Percentiles rank a stretch among this genome's conserved stretches.
phyloP scores from a whole-genome alignment of 2,888 invertebrate genomes.

The Nudaria mundana region DNA sequence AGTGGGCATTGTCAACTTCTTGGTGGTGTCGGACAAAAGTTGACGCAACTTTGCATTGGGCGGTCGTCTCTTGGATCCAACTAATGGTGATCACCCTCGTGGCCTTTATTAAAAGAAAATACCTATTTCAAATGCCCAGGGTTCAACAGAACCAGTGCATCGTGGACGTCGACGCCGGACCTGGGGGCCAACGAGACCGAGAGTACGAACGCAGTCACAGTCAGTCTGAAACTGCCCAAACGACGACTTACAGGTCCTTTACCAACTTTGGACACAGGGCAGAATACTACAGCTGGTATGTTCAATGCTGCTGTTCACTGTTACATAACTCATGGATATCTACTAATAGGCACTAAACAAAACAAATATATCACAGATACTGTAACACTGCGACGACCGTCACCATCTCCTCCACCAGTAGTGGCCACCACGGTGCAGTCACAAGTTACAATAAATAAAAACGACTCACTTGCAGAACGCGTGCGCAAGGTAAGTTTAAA shows the following conservation, averaged over 20 bases:
- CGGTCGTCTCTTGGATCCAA: no score
- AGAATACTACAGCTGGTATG: slow-evolving; percentile 43
- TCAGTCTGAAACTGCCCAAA: slow-evolving; percentile 85
- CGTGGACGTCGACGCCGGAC: slow-evolving; percentile 93
- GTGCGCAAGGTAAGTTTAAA: slow-evolving; percentile 82
- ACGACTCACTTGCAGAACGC: slow-evolving; percentile 85
- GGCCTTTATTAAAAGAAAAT: no score
- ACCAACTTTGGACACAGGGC: slow-evolving; percentile 79
- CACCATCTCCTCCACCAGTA: slow-evolving; percentile 74
- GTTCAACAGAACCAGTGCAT: slow-evolving; percentile 73
- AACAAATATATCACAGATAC: slow-evolving; percentile 42
- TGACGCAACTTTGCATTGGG: no score
- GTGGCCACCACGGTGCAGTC: slow-evolving; percentile 57
- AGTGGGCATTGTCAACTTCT: no score
- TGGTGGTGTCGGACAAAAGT: no score
- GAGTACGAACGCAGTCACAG: slow-evolving; percentile 83
- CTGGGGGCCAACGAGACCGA: slow-evolving; percentile 83
- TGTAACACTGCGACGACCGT: slow-evolving; percentile 75
- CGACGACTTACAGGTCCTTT: slow-evolving; percentile 82
- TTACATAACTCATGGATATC: background rate
- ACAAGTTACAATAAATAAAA: slow-evolving; percentile 83
- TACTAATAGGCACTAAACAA: background rate
- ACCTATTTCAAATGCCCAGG: no score
- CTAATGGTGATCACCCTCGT: no score
- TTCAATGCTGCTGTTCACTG: background rate